A percentile compares a stretch with the other conserved stretches of the same genome.
Conservation (phyloP, 2,797 vertebrate genomes). For the Falco berigora region DNA sequence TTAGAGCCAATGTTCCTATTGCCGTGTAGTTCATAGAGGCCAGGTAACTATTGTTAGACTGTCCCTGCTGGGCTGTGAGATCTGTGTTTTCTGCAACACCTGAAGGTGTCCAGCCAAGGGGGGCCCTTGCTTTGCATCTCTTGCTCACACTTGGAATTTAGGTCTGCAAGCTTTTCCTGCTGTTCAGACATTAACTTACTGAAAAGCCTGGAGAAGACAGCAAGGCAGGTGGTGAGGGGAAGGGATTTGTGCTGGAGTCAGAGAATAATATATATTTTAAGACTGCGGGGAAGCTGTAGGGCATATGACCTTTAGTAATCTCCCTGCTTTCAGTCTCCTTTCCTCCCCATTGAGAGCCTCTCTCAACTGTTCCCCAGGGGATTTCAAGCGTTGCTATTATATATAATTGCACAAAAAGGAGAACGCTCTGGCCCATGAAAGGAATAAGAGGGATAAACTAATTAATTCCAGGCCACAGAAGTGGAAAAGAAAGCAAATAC, state of each 20-base stretch:
- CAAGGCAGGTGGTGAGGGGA: slow-evolving; percentile 1
- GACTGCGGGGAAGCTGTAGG: slow-evolving; percentile 6
- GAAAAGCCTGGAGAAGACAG: slow-evolving; percentile 9
- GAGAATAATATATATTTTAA: slow-evolving; percentile 37
- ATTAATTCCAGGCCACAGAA: slow-evolving; percentile 68
- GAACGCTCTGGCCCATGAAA: slow-evolving; percentile 41
- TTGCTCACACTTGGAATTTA: not conserved
- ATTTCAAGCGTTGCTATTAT: slow-evolving; percentile 20
- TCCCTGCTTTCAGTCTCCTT: slow-evolving; percentile 32
- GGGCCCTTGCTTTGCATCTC: not conserved
- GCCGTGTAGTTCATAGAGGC: fast-evolving
- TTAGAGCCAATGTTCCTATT: not conserved
- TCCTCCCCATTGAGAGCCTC: slow-evolving; percentile 20
- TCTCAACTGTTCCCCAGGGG: slow-evolving; percentile 31
- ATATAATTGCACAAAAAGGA: slow-evolving; percentile 42
- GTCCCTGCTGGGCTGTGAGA: not conserved
- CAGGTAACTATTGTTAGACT: not conserved
- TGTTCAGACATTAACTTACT: not conserved
- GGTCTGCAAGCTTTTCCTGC: not conserved
- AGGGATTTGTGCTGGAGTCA: slow-evolving; percentile 27
- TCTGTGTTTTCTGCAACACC: not conserved
- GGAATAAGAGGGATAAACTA: slow-evolving; percentile 61
- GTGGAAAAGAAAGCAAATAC: slow-evolving; percentile 66
- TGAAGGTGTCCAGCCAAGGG: not conserved
- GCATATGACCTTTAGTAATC: slow-evolving; percentile 40